Evolutionary conservation across 2,888 invertebrate species (phyloP), one percentile per base, ranked within the genome.

Genomic region (Slavum lentiscoides): DNA sequence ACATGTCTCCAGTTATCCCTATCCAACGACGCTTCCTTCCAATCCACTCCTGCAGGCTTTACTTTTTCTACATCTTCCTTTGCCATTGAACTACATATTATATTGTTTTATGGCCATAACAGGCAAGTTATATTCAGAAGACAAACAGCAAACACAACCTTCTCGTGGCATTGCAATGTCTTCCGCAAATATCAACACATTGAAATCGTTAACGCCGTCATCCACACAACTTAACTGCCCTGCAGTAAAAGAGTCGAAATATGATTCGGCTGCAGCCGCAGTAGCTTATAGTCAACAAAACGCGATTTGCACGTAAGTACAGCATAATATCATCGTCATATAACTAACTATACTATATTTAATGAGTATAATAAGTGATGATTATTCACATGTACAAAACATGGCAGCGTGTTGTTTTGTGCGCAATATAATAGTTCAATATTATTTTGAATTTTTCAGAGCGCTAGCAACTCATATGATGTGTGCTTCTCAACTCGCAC

Each of bases 251-350:
- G 58, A 23, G 23, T 39, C 74, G 8, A 75, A 75, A 19, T 66
- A 67, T 1, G 58, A 75, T 9, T 89, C 98, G 43, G 97, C 98
- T 88, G 98, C 98, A 75, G 98, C 98, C 37, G 97, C 97, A 88
- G 98, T 98, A 77, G 97, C 97, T 74, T 98, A 98, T 88, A 97
- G 97, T 88, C 75, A 75, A 15, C 98, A 98, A 90, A 97, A 97
- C 88, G 98, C 98, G 85, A 98, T 98, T 87, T 98, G 98, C 94
- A 95, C 97, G 97, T 97, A 83, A 83, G 72, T 61, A 43, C 6
- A 15, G 3, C 49, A 15, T 9, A 5, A 7, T 7, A 43, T 43
- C 43, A 43, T 43, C 7, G 43, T 30, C 30, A 30, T 30, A 30
- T 30, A 30, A 30, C 30, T 30, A 30, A 30, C 4, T 30, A 30